Base-by-base conservation (phyloP, 2,888 invertebrate genomes). In the Heteromurus nitidus region DNA sequence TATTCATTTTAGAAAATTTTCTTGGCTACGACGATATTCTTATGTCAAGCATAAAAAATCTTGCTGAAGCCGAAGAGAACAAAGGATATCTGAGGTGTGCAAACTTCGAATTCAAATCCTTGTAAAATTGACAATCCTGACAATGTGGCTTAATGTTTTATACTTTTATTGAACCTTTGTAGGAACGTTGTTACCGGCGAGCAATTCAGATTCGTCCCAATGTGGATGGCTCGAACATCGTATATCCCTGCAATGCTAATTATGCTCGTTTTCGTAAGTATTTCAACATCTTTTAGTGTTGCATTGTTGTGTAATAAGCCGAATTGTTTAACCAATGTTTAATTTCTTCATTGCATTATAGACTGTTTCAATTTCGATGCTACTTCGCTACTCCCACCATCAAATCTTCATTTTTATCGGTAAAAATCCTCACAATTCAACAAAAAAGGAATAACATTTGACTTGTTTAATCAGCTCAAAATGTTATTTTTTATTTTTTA, bases 371-470 rank as follows among this genome's bases (percentile, higher is more conserved):
- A 97, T 98, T 88, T 99, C 99, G 55, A 98, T 99, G 95, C 91
- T 99, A 87, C 91, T 99, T 87, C 93, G 99, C 68, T 99, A 99
- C 90, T 99, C 99, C 13, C 99, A 99, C 91, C 99, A 99, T 90
- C 99, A 99, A 91, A 99, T 99, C 89, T 99, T 99, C 91, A 94
- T 99, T 84, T 99, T 99, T 89, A 99, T 99, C 88, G 97, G 98
- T 97, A 91, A 94, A 94, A 93, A 82, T 58, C 20, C 28, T n/a
- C 7, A 50, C n/a, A n/a, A 13, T 50, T 50, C n/a, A 50, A 50
- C n/a, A n/a, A n/a, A n/a, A n/a, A n/a, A n/a, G n/a, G n/a, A n/a
- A n/a, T n/a, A n/a, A n/a, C 18, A 13, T 50, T 5, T 9, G 36
- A 36, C 5, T 36, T 50, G 18, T n/a, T n/a, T n/a, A n/a, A n/a